Conservation (phyloP, 30 jellyfish, hydroid and myxozoan species). For the Pelagia noctiluca region DNA sequence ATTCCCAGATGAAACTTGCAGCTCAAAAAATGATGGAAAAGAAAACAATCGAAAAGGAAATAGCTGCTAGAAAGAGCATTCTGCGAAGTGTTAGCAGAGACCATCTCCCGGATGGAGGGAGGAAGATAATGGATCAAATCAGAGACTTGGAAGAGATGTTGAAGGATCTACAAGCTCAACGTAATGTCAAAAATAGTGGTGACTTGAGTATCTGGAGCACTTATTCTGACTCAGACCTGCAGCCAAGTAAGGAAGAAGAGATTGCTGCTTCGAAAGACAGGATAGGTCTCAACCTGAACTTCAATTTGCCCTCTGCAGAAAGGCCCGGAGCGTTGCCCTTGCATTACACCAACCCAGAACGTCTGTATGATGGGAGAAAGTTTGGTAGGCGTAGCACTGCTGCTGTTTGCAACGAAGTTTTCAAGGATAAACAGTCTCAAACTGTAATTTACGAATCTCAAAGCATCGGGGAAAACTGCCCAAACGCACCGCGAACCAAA, state of each 20-base stretch:
- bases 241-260: constrained; percentile 14
- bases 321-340: not conserved
- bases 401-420: no score
- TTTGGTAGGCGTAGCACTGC: no score
- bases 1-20: no score
- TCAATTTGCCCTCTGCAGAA: constrained; percentile 25
- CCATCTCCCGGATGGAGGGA: constrained; percentile 43
- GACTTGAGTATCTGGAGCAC: constrained; percentile 6
- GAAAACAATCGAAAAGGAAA: not conserved
- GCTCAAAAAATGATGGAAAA: no score
- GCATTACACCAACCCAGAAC: constrained; percentile 27
- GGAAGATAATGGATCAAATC: constrained; percentile 15
- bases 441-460: no score
- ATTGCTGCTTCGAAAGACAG: not conserved
- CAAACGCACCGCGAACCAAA: no score
- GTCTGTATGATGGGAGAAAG: constrained; percentile 86
- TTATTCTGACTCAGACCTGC: not conserved
- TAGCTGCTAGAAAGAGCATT: constrained; percentile 17
- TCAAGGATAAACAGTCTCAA: no score
- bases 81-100: constrained; percentile 9
- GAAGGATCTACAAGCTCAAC: constrained; percentile 18
- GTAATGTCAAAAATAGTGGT: not conserved
- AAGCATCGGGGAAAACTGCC: no score
- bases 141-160: constrained; percentile 17
- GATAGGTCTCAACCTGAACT: not conserved